Evolutionary conservation across 2,113 vertebrate species (phyloP).

Genomic region (Siphamia tubifer): DNA sequence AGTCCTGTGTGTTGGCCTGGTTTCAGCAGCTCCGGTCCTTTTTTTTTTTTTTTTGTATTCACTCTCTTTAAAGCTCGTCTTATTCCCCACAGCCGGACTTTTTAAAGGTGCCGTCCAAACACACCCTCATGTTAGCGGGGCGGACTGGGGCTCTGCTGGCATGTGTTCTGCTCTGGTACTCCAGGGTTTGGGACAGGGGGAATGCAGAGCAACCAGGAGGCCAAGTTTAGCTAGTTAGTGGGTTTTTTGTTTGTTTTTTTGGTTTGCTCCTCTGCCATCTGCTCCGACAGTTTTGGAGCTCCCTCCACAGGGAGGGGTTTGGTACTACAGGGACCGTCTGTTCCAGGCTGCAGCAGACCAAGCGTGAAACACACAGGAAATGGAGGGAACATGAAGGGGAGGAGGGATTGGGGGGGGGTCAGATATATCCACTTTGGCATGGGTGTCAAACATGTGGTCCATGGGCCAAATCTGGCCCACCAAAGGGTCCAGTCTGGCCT

Average conservation of each 20-base stretch:
- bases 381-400: constrained; percentile 1
- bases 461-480: too few species aligned
- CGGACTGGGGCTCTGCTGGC: constrained; percentile 3
- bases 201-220: constrained; percentile 13
- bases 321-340: constrained; percentile 64
- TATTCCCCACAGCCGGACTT: constrained; percentile 29
- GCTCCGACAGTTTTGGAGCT: constrained; percentile 55
- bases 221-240: too few species aligned
- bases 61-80: neutral
- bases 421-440: neutral
- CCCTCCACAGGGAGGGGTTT: constrained; percentile 49
- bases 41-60: neutral
- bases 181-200: constrained; percentile 28
- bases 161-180: constrained; percentile 50
- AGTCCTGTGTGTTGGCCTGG: too few species aligned
- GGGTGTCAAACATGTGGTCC: too few species aligned
- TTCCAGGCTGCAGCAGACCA: constrained; percentile 45
- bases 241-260: constrained; percentile 38
- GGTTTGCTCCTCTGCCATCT: constrained; percentile 65
- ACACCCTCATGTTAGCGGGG: neutral
- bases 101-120: constrained; percentile 48
- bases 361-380: constrained; percentile 55
- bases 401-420: neutral
- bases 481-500: too few species aligned
- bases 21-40: neutral